A percentile compares a stretch with the other conserved stretches of the same genome.
phyloP scores from a whole-genome alignment of 1,140 invertebrate genomes.

The Aphis craccivora region DNA sequence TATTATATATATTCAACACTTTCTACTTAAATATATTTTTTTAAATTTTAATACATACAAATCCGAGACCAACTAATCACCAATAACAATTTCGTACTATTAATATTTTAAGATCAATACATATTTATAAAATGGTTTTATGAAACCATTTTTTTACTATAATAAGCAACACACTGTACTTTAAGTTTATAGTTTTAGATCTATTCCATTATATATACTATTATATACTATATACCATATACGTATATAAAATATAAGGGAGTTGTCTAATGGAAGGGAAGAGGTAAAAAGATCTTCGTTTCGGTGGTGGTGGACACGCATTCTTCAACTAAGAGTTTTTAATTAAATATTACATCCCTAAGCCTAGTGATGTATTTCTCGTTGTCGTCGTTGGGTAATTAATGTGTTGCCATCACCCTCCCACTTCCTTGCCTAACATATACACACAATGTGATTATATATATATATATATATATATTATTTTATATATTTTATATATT shows the following conservation, averaged over 20 bases:
- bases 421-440: background rate
- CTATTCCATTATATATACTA: background rate
- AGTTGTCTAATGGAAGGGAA: background rate
- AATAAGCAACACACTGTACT: background rate
- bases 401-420: background rate
- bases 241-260: background rate
- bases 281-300: background rate
- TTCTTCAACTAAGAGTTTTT: constrained; percentile 18
- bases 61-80: background rate
- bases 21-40: no score
- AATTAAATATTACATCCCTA: constrained; percentile 6
- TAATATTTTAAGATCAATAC: no score
- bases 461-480: no score
- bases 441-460: background rate
- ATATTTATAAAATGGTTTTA: background rate
- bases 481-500: no score
- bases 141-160: background rate
- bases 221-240: no score
- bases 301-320: background rate
- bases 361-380: background rate
- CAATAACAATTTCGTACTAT: no score
- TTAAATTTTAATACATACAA: no score
- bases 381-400: background rate
- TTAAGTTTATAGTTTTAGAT: background rate
- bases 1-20: no score